Evolutionary conservation across 2,113 vertebrate species (phyloP), one percentile per base, ranked within the genome.

Genomic region (Etia nguti): DNA sequence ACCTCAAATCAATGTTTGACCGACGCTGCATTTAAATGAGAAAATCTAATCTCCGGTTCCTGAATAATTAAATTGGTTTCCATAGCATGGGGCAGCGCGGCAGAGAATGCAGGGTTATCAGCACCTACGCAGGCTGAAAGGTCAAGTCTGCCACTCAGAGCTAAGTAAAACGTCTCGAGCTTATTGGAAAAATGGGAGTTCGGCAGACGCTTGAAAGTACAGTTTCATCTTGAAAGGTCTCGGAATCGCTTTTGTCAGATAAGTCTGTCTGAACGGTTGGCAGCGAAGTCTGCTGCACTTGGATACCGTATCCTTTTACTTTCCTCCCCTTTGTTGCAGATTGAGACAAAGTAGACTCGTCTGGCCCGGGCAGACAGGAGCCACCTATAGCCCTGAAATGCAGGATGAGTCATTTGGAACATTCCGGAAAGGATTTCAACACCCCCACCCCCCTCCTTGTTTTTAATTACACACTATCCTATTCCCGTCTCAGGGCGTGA

Each of bases 401-500:
- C 91, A 88, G 82, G 92, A 91, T 94, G 92, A 94, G 90, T 94
- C 93, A 93, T 92, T 90, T 88, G 87, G 86, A 94, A 94, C 94
- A 96, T 96, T 95, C 95, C 93, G 89, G 87, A 92, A 93, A 93
- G 94, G 93, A 95, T 96, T 95, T 94, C 83, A 89, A 81, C 91
- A 65, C 60, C 73, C 70, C 75, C 46, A 79, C 80, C 70, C 29
- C 68, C 10, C 77, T 16, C n/a, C 89, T 86, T 88, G 86, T 93
- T 94, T 96, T 95, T 96, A 97, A 97, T 97, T 95, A 96, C 93
- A 95, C 91, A 93, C 92, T 95, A 94, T 95, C 95, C 92, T 90
- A 90, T 96, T 96, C 89, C 95, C 84, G 89, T 94, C 89, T 93
- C 8, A 93, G 89, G 93, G 94, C 89, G 85, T 88, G 86, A 95